Evolutionary conservation across 2,797 vertebrate genomes (phyloP).

Genomic region (Bothrops alternatus): DNA sequence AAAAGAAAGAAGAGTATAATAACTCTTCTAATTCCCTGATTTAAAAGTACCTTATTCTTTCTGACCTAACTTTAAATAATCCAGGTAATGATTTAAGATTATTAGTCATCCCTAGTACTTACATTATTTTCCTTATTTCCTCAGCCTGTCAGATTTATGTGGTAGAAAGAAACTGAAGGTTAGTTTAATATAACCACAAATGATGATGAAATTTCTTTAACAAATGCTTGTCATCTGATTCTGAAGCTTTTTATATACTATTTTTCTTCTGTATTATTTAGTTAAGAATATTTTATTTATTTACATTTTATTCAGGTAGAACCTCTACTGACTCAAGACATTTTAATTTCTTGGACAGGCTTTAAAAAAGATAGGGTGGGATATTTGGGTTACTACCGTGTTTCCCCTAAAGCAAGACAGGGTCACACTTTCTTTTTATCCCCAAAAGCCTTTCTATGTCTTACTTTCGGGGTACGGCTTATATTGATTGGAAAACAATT

Average conservation of each 20-base stretch:
- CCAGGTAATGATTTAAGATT: conserved; percentile 1
- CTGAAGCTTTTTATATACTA: not conserved
- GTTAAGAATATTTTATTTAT: not conserved
- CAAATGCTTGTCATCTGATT: not conserved
- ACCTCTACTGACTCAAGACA: not conserved
- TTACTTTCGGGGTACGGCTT: too few relatives aligned
- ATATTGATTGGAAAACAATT: too few relatives aligned
- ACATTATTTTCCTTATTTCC: not conserved
- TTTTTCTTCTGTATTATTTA: too few relatives aligned
- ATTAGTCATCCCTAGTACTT: not conserved
- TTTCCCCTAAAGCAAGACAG: too few relatives aligned
- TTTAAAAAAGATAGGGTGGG: not conserved
- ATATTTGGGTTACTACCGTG: not conserved
- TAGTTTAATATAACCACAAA: not conserved
- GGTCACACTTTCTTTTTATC: too few relatives aligned
- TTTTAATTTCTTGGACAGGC: not conserved
- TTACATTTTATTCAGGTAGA: not conserved
- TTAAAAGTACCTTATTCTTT: conserved; percentile 18
- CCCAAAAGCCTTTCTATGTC: too few relatives aligned
- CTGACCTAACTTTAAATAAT: conserved; percentile 15
- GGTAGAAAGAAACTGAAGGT: not conserved
- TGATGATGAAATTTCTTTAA: not conserved
- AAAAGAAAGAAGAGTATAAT: not conserved
- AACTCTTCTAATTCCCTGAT: not conserved
- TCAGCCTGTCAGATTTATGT: not conserved